Evolutionary conservation across 23 tunicate species (phyloP).

Genomic region (Diplosoma virens): DNA sequence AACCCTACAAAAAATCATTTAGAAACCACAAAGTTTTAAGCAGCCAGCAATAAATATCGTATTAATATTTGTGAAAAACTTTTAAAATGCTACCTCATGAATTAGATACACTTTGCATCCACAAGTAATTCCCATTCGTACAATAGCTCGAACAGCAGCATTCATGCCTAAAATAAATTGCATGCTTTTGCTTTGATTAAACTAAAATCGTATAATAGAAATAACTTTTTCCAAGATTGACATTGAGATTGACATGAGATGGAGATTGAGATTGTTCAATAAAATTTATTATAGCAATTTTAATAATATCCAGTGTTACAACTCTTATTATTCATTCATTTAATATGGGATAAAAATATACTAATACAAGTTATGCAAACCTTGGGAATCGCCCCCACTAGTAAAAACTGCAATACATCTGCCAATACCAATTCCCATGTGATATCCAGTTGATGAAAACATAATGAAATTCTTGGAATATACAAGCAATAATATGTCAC

Average conservation of each 20-base stretch:
- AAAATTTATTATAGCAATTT: no score
- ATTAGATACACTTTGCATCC: conserved; percentile 80
- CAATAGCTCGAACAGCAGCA: conserved; percentile 94
- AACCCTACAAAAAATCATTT: conserved; percentile 70
- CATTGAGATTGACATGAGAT: not conserved
- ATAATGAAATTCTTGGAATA: no score
- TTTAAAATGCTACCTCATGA: conserved; percentile 58
- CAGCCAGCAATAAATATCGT: no score
- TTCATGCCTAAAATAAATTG: conserved; percentile 68
- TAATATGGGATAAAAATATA: not conserved
- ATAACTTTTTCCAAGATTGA: not conserved
- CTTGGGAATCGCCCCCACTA: conserved; percentile 98
- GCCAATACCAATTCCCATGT: conserved; percentile 69
- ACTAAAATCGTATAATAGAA: not conserved
- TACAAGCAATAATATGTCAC: no score
- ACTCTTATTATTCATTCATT: not conserved
- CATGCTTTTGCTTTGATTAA: not conserved
- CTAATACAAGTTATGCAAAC: conserved; percentile 14
- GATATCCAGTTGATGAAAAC: no score
- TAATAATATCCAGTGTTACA: not conserved
- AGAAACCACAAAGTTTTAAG: no score
- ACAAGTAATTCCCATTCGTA: conserved; percentile 87
- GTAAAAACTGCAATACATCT: conserved; percentile 85
- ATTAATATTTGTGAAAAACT: conserved; percentile 2
- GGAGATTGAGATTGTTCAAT: not conserved